Evolutionary conservation across 1,140 invertebrate species (phyloP), one percentile per base, ranked within the genome.

Genomic region (Drosophila sp.): DNA sequence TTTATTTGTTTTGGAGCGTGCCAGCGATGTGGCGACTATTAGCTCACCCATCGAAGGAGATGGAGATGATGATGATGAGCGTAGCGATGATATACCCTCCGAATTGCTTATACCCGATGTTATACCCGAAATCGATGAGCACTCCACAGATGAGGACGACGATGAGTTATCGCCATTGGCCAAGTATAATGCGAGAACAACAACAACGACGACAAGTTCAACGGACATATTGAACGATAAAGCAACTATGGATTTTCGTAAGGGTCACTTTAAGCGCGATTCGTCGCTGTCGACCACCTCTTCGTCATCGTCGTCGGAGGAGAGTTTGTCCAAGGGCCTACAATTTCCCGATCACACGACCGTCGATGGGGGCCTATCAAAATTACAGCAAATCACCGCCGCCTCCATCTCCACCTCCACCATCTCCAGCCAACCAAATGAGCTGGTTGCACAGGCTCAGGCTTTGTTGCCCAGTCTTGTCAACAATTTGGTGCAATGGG

Each of bases 121-220:
- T 1, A 91, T 92, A 79, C 91, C 91, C 11, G 91, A 92, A 68
- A 91, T 92, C 11, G 87, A 92, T 77, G 91, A 92, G 62, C 77
- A 91, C 56, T 92, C 91, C 6, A 86, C 90, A 11, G 91, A 92
- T 41, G 90, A 90, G 58, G 91, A 92, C 4, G 90, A 91, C 50
- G 90, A 91, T 58, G 90, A 91, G 27, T 47, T 91, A 30, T 72
- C 90, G 4, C 90, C 80, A 1, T 40, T 84, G 1, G 54, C 78
- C n/a, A 70, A 70, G n/a, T 64, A 77, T 38, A 65, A 38, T 4
- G 25, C 41, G 44, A 40, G 25, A 7, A 25, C 11, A 6, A 29
- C 38, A 11, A 8, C 5, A 5, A 17, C 11, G 7, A 29, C 32
- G n/a, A 10, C 10, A 7, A 30, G 33, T 10, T 30, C 7, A 10